Evolutionary conservation across 2,888 invertebrate species (phyloP).

Genomic region (Colostygia pectinataria): DNA sequence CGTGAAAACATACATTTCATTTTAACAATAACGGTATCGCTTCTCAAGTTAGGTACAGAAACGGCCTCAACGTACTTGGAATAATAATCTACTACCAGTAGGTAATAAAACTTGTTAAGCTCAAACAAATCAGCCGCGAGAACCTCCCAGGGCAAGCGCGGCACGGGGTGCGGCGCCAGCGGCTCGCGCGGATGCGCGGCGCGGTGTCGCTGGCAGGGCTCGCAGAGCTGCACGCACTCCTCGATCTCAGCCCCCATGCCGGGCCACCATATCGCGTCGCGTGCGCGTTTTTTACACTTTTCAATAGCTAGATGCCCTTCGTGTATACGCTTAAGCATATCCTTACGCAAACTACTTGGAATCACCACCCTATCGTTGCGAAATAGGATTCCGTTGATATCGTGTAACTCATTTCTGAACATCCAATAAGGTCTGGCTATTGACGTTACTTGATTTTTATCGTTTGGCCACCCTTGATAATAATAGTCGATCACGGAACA

Average conservation of each 20-base stretch:
- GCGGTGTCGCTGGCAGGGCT: slow-evolving; percentile 26
- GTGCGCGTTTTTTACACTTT: slow-evolving; percentile 9
- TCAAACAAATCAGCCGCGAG: slow-evolving; percentile 12
- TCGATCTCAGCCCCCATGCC: slow-evolving; percentile 22
- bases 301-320: slow-evolving; percentile 7
- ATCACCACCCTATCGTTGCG: slow-evolving; percentile 7
- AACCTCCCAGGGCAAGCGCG: slow-evolving; percentile 11
- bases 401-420: slow-evolving; percentile 9
- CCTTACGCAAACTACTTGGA: slow-evolving; percentile 3
- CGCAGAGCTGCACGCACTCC: slow-evolving; percentile 19
- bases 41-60: slow-evolving; percentile 9
- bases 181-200: slow-evolving; percentile 27
- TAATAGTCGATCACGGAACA: slow-evolving; percentile 1
- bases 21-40: slow-evolving; percentile 6
- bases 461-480: slow-evolving; percentile 9
- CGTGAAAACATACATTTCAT: slow-evolving; percentile 9
- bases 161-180: slow-evolving; percentile 20
- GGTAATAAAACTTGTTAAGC: slow-evolving; percentile 2
- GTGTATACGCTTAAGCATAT: slow-evolving; percentile 14
- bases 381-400: slow-evolving; percentile 6
- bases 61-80: slow-evolving; percentile 9
- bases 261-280: slow-evolving; percentile 6
- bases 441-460: slow-evolving; percentile 1
- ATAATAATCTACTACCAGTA: slow-evolving; percentile 9
- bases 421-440: slow-evolving; percentile 7